These are phyloP conservation scores for Hephaestus fuliginosus DNA, from an alignment of 2,797 vertebrate genomes.

Conservation along the genomic window DNA sequence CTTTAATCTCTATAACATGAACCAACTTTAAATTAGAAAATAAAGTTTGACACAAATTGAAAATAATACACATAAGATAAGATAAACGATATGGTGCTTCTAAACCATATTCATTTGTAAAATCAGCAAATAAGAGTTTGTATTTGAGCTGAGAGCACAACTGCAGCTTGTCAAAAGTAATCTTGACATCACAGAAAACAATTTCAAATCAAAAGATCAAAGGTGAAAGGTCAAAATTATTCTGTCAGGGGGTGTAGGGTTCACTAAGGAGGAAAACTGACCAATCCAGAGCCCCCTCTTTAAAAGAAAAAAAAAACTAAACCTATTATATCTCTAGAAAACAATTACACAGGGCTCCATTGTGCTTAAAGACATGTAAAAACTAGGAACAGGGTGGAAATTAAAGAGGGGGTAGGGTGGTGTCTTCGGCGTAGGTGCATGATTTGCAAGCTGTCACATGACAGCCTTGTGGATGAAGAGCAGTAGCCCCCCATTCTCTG, in stretches of 20 bases:
- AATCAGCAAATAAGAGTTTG: slow-evolving; percentile 48
- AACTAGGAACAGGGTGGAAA: slow-evolving; percentile 34
- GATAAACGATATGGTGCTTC: not conserved
- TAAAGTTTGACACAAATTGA: not conserved
- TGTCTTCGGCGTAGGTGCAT: slow-evolving; percentile 50
- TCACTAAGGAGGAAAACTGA: slow-evolving; percentile 61
- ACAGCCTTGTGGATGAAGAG: slow-evolving; percentile 76
- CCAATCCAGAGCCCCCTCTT: slow-evolving; percentile 28
- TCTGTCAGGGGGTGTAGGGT: slow-evolving; percentile 72
- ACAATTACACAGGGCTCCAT: slow-evolving; percentile 13
- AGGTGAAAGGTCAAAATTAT: slow-evolving; percentile 84
- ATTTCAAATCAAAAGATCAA: slow-evolving; percentile 81
- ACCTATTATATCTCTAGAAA: slow-evolving; percentile 1
- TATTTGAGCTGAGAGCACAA: slow-evolving; percentile 60
- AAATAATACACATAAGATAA: not conserved
- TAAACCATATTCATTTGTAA: slow-evolving; percentile 13
- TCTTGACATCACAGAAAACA: slow-evolving; percentile 82
- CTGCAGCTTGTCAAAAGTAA: slow-evolving; percentile 82
- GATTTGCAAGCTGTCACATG: slow-evolving; percentile 83
- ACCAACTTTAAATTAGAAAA: not conserved
- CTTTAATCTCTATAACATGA: not conserved
- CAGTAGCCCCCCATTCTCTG: slow-evolving; percentile 78
- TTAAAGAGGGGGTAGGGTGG: slow-evolving; percentile 44
- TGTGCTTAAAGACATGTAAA: slow-evolving; percentile 59
- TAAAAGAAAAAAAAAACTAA: slow-evolving; percentile 22